These are phyloP conservation scores for Pseudorasbora parva DNA, from an alignment of 2,113 vertebrate species.

Conservation along the genomic window DNA sequence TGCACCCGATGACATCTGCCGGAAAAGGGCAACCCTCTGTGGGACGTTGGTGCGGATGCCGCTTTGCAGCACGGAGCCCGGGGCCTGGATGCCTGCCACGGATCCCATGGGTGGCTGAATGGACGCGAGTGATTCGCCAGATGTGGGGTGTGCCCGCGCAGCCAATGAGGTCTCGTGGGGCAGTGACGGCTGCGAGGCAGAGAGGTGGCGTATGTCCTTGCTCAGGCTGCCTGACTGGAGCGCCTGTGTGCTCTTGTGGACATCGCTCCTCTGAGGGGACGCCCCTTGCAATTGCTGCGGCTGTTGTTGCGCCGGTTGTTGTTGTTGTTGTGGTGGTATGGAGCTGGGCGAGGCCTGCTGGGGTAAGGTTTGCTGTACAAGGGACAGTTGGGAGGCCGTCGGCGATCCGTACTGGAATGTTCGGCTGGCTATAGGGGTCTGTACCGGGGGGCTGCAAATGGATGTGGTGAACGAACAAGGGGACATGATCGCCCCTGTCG, in stretches of 20 bases:
- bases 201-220: conserved; percentile 92
- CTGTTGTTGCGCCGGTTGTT: conserved; percentile 62
- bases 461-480: conserved; percentile 90
- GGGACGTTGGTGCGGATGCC: conserved; percentile 82
- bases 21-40: conserved; percentile 88
- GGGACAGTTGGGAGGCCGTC: conserved; percentile 90
- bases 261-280: conserved; percentile 82
- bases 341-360: conserved; percentile 68
- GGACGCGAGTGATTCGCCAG: conserved; percentile 90
- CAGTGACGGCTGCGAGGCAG: conserved; percentile 96
- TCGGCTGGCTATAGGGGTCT: conserved; percentile 88
- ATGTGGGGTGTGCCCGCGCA: conserved; percentile 84
- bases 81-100: conserved; percentile 65
- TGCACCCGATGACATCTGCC: conserved; percentile 96
- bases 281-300: conserved; percentile 75
- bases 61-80: conserved; percentile 76
- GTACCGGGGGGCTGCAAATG: conserved; percentile 87
- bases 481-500: conserved; percentile 85
- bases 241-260: conserved; percentile 90
- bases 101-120: conserved; percentile 79
- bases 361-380: conserved; percentile 80
- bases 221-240: conserved; percentile 90
- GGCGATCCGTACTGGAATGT: conserved; percentile 94
- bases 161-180: conserved; percentile 90
- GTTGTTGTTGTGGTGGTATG: conserved; percentile 67